These are phyloP conservation scores for Mesocentrotus franciscanus DNA, from an alignment of 53 echinoderm and acorn worm genomes.

Conservation along the genomic window DNA sequence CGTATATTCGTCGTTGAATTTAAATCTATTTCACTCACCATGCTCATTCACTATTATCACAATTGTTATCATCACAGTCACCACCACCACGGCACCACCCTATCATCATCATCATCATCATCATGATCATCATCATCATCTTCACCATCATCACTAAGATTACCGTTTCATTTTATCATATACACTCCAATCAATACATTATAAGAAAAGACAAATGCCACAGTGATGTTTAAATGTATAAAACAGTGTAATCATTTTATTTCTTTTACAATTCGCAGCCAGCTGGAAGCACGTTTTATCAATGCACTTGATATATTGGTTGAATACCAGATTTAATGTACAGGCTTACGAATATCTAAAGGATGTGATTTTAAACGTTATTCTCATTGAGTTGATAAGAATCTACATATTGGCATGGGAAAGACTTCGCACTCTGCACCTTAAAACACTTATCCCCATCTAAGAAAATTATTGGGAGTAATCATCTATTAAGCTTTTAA, in stretches of 20 bases:
- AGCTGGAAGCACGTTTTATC: neutral
- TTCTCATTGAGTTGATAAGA: conserved; percentile 44
- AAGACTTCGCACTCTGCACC: conserved; percentile 64
- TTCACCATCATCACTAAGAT: conserved; percentile 1
- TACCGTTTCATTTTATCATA: neutral
- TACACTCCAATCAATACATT: neutral
- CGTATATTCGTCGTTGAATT: too few species aligned
- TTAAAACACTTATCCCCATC: neutral
- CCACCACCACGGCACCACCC: too few species aligned
- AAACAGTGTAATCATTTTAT: neutral
- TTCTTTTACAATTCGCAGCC: neutral
- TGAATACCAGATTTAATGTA: neutral
- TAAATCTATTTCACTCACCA: too few species aligned
- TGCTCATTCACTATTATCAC: neutral
- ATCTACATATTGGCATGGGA: conserved; percentile 11
- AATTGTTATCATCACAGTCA: conserved; percentile 36
- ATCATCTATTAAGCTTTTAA: neutral
- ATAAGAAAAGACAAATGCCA: neutral
- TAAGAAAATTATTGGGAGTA: neutral
- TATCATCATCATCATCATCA: conserved; percentile 65
- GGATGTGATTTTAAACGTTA: neutral
- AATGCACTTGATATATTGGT: neutral
- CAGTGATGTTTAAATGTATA: neutral
- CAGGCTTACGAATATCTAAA: neutral
- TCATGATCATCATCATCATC: conserved; percentile 59